Conservation (phyloP, 2,888 invertebrate genomes). For the Cotesia congregata region DNA sequence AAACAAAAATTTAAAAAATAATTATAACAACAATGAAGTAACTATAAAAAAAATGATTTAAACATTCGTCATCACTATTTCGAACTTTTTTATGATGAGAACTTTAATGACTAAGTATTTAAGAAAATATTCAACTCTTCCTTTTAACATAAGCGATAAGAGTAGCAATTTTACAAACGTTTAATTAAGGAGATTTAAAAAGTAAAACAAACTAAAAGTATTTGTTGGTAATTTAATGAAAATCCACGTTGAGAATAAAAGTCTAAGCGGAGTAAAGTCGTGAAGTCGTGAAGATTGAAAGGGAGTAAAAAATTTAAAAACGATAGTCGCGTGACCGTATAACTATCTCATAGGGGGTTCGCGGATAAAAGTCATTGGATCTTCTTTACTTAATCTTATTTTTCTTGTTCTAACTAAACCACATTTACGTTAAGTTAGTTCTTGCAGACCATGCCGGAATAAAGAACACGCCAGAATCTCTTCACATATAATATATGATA, state of each 20-base stretch:
- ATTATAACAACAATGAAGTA: no score
- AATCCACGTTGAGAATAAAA: neutral
- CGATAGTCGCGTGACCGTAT: neutral
- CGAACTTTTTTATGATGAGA: no score
- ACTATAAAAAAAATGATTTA: no score
- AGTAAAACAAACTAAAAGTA: no score
- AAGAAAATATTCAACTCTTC: no score
- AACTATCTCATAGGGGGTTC: neutral
- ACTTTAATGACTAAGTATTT: no score
- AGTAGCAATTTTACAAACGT: no score
- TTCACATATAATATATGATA: neutral
- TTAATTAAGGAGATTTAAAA: no score
- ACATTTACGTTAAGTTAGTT: neutral
- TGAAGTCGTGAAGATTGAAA: conserved; percentile 1
- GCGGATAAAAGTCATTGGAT: neutral
- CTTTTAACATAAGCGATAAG: no score
- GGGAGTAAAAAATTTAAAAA: neutral
- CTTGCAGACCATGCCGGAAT: neutral
- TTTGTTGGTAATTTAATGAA: no score
- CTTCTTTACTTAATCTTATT: neutral
- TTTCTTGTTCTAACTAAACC: neutral
- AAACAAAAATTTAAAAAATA: no score
- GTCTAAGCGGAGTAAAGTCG: neutral
- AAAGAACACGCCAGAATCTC: neutral
- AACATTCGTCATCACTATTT: no score